phyloP scores from a whole-genome alignment of 2,888 invertebrate species.

The Hemistola chrysoprasaria region DNA sequence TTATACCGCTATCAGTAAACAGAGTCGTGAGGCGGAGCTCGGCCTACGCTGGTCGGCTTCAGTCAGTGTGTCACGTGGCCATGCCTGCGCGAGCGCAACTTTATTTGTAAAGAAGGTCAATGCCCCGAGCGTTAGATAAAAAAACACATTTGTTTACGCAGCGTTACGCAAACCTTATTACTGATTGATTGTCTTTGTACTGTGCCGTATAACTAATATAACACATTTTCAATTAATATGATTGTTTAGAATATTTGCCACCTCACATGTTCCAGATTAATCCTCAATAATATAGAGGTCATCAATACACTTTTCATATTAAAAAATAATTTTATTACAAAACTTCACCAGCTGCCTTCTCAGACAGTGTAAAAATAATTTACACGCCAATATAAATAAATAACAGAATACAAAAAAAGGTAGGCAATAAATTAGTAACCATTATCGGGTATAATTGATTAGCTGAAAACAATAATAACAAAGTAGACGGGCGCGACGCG shows the following conservation, averaged over 20 bases:
- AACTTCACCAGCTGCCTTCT: background rate
- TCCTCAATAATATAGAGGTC: too few species aligned
- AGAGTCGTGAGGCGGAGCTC: constrained; percentile 30
- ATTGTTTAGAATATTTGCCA: too few species aligned
- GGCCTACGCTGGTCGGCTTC: constrained; percentile 37
- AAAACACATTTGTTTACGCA: constrained; percentile 75
- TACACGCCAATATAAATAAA: constrained; percentile 10
- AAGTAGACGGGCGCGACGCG: constrained; percentile 23
- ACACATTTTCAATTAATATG: too few species aligned
- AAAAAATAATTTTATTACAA: background rate
- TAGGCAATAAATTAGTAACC: constrained; percentile 19
- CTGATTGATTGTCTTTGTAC: constrained; percentile 42
- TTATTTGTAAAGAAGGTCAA: constrained; percentile 80
- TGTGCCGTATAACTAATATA: too few species aligned
- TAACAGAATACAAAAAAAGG: constrained; percentile 15
- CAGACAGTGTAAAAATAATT: too few species aligned
- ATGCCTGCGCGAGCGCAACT: constrained; percentile 66
- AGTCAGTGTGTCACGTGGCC: constrained; percentile 76
- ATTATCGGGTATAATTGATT: constrained; percentile 37
- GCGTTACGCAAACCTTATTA: constrained; percentile 68
- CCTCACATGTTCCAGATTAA: too few species aligned
- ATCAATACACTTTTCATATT: background rate
- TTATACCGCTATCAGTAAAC: background rate
- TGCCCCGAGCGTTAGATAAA: constrained; percentile 80
- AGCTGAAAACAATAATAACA: constrained; percentile 33